Conservation (phyloP, 2,888 invertebrate species). For the Dorcus hopei region DNA sequence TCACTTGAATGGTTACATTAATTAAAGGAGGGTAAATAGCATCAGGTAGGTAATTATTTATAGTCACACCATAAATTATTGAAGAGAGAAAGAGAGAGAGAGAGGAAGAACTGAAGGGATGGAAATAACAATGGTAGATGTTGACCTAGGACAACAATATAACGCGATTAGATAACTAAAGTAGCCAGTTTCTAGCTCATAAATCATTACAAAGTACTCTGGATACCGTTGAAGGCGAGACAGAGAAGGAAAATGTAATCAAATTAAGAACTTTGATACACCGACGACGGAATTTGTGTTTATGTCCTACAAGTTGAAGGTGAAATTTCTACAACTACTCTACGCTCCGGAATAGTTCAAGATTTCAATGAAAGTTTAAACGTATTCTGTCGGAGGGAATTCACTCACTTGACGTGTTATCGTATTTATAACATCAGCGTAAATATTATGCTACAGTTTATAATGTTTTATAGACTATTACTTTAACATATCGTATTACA, state of each 20-base stretch:
- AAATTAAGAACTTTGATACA: constrained; percentile 3
- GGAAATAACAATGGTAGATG: constrained; percentile 15
- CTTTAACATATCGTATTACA: no score
- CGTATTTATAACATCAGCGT: no score
- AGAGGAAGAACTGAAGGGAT: no score
- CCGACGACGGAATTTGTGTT: not conserved
- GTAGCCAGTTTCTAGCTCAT: not conserved
- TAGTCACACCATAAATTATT: no score
- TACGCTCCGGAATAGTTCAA: not conserved
- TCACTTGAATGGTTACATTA: no score
- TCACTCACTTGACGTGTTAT: no score
- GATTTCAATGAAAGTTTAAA: not conserved
- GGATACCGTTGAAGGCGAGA: not conserved
- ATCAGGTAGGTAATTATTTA: no score
- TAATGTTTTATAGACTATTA: no score
- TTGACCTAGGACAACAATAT: constrained; percentile 17
- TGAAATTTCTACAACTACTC: not conserved
- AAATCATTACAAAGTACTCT: constrained; percentile 1
- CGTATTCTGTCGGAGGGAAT: not conserved
- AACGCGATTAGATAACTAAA: constrained; percentile 15
- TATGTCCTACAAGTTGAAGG: constrained; percentile 1
- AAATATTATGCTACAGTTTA: no score
- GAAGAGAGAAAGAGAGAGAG: no score
- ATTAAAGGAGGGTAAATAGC: no score
- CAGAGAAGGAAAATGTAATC: not conserved